phyloP scores from a whole-genome alignment of 2,888 invertebrate species.

The Alsophila aescularia region DNA sequence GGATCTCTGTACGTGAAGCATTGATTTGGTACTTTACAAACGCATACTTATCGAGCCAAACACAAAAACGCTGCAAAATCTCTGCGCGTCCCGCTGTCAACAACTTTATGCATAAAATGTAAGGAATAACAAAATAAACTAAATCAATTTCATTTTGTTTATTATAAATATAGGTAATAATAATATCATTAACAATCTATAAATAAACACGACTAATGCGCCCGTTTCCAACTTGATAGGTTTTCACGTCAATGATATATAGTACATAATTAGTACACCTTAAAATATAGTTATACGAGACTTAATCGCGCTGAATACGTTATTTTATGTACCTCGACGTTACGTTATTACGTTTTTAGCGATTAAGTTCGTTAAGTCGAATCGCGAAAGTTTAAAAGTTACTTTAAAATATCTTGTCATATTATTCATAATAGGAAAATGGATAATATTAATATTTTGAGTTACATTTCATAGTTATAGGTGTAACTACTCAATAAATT shows the following conservation, averaged over 20 bases:
- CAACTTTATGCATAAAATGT: too few species aligned
- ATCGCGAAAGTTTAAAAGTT: too few species aligned
- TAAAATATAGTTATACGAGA: slow-evolving; percentile 2
- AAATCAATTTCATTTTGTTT: slow-evolving; percentile 29
- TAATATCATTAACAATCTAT: slow-evolving; percentile 41
- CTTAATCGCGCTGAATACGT: too few species aligned
- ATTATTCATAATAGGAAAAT: not conserved
- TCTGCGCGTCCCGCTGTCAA: too few species aligned
- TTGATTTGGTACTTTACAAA: too few species aligned
- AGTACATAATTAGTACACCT: slow-evolving; percentile 11
- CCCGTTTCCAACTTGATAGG: slow-evolving; percentile 32
- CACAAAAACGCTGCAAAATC: too few species aligned
- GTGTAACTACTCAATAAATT: too few species aligned
- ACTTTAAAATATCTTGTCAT: too few species aligned
- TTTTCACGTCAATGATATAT: slow-evolving; percentile 19
- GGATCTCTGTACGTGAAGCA: too few species aligned
- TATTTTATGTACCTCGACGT: slow-evolving; percentile 1
- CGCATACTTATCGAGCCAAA: too few species aligned
- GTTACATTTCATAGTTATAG: not conserved
- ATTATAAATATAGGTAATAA: slow-evolving; percentile 42
- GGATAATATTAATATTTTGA: not conserved
- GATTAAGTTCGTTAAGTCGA: not conserved
- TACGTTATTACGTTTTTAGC: not conserved
- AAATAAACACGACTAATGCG: slow-evolving; percentile 36
- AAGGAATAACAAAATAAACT: not conserved